Percentiles rank a stretch among this genome's conserved stretches.
Conservation (phyloP, 1,140 invertebrate species). For the Pachypeltis micranthus region DNA sequence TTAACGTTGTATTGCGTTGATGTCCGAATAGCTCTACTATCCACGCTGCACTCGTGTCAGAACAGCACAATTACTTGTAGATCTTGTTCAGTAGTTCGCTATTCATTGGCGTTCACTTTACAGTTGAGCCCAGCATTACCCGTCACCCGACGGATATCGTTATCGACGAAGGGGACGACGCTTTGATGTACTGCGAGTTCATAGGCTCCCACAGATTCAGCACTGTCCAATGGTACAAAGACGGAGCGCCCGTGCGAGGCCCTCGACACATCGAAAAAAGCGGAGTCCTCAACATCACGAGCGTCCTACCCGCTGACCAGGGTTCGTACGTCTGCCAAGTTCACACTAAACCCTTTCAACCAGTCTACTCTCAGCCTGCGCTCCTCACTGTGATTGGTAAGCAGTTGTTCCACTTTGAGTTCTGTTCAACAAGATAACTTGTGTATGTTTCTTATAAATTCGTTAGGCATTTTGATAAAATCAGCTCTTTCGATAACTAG, state of each 20-base stretch:
- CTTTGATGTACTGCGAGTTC: conserved; percentile 50
- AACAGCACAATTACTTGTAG: too few relatives aligned
- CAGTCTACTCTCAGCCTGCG: conserved; percentile 45
- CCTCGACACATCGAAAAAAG: conserved; percentile 38
- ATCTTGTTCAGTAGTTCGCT: too few relatives aligned
- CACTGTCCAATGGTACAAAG: conserved; percentile 57
- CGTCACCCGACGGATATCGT: conserved; percentile 41
- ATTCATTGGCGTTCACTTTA: too few relatives aligned
- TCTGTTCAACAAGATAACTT: too few relatives aligned
- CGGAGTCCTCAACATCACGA: conserved; percentile 47
- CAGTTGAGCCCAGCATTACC: conserved; percentile 43
- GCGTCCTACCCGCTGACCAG: conserved; percentile 45
- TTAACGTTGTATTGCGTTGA: too few relatives aligned
- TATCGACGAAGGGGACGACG: conserved; percentile 56
- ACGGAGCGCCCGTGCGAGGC: conserved; percentile 35
- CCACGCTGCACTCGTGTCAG: too few relatives aligned
- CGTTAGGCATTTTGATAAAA: too few relatives aligned
- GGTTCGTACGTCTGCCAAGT: conserved; percentile 58
- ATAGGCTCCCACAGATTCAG: conserved; percentile 47
- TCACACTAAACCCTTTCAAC: conserved; percentile 47
- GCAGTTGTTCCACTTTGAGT: too few relatives aligned
- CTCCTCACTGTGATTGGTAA: conserved; percentile 49
- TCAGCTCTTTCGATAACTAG: too few relatives aligned
- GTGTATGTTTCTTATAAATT: too few relatives aligned
- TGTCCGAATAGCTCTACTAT: too few relatives aligned